phyloP scores from a whole-genome alignment of 2,797 vertebrate species.

The Acestrorhynchus altus region DNA sequence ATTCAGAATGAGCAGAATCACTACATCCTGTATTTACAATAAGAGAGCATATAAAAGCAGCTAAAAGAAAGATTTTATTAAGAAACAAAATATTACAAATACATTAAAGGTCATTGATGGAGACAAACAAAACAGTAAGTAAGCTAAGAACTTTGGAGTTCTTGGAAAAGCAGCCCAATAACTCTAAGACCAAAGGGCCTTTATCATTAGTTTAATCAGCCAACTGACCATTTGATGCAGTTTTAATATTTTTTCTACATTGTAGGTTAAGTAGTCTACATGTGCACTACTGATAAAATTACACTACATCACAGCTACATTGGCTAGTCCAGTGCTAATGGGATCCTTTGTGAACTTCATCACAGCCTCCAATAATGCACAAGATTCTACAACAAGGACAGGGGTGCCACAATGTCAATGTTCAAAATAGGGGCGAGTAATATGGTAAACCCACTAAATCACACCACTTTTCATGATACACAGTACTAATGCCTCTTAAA shows the following conservation, averaged over 20 bases:
- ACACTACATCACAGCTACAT: background rate
- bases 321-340: background rate
- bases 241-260: background rate
- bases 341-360: background rate
- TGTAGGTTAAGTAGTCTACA: background rate
- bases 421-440: too few relatives aligned
- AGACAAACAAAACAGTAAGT: too few relatives aligned
- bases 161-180: too few relatives aligned
- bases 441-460: too few relatives aligned
- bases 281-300: background rate
- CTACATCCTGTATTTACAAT: background rate
- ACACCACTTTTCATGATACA: too few relatives aligned
- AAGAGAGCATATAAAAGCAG: background rate
- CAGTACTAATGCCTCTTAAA: too few relatives aligned
- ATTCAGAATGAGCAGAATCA: background rate
- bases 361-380: background rate
- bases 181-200: too few relatives aligned
- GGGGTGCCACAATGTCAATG: too few relatives aligned
- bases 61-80: background rate
- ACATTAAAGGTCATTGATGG: too few relatives aligned
- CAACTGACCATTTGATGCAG: background rate
- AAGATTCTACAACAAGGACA: background rate
- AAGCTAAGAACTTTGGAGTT: too few relatives aligned
- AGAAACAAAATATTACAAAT: background rate
- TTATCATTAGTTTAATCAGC: too few relatives aligned